A percentile compares a stretch with the other conserved stretches of the same genome.
phyloP scores from a whole-genome alignment of 2,113 vertebrate genomes.

The Crocuta crocuta region DNA sequence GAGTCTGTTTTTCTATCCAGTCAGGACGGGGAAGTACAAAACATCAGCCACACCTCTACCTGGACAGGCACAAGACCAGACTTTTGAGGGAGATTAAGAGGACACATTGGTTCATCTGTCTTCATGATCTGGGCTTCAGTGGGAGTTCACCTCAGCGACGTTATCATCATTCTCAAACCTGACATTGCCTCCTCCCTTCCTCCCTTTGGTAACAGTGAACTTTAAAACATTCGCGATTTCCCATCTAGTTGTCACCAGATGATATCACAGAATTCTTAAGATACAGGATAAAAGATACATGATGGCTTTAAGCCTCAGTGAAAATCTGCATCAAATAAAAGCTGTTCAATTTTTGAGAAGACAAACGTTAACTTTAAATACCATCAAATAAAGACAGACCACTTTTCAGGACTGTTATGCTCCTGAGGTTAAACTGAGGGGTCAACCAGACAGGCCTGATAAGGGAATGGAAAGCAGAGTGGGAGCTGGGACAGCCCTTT shows the following conservation, averaged over 20 bases:
- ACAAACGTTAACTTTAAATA: background rate
- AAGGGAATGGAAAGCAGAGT: background rate
- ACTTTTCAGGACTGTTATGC: too few species aligned
- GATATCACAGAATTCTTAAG: background rate
- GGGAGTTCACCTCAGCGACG: background rate
- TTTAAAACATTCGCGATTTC: background rate
- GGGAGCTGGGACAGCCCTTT: too few species aligned
- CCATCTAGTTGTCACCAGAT: background rate
- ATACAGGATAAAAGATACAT: background rate
- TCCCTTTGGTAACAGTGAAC: background rate
- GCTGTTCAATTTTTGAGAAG: background rate
- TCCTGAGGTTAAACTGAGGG: background rate
- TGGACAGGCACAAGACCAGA: accelerated
- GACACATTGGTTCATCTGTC: background rate
- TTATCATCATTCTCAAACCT: background rate
- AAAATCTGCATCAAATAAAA: background rate
- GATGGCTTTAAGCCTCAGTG: accelerated
- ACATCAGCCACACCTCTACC: background rate
- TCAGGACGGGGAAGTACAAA: background rate
- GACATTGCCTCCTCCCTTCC: background rate
- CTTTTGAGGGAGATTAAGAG: background rate
- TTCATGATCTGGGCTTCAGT: background rate
- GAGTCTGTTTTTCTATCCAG: background rate
- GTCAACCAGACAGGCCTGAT: too few species aligned
- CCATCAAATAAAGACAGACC: background rate